Conservation (phyloP, 2,797 vertebrate species). For the Poliocrania exsul region DNA sequence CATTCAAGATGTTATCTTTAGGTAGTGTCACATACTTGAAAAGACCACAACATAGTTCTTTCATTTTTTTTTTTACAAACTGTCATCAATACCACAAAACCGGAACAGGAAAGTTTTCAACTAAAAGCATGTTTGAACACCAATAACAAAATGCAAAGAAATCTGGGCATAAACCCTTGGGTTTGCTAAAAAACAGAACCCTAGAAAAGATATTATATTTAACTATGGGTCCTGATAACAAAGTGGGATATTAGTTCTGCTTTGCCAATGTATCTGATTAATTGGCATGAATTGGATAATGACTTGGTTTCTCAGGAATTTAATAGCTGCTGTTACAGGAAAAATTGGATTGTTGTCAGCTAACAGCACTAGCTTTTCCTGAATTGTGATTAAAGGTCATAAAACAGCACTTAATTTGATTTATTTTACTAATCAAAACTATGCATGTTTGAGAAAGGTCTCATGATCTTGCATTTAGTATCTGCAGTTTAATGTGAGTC, state of each 20-base stretch:
- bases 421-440: slow-evolving; percentile 63
- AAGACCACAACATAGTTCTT: not conserved
- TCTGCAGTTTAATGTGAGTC: slow-evolving; percentile 1
- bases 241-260: slow-evolving; percentile 27
- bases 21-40: not conserved
- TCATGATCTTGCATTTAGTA: slow-evolving; percentile 16
- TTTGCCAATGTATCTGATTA: slow-evolving; percentile 52
- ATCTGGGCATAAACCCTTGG: not conserved
- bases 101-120: not conserved
- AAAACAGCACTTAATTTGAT: slow-evolving; percentile 62
- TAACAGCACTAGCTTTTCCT: slow-evolving; percentile 32
- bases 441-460: slow-evolving; percentile 44
- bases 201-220: slow-evolving; percentile 26
- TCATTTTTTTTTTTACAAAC: not conserved
- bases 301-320: slow-evolving; percentile 35
- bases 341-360: slow-evolving; percentile 56
- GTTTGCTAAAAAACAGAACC: not conserved
- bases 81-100: not conserved
- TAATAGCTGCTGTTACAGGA: slow-evolving; percentile 50
- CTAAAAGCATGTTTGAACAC: not conserved
- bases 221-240: not conserved
- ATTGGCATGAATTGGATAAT: slow-evolving; percentile 57
- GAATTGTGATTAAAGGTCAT: slow-evolving; percentile 48
- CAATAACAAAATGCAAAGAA: not conserved
- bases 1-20: not conserved